Conservation (phyloP, 2,113 vertebrate genomes). For the Chionis minor region DNA sequence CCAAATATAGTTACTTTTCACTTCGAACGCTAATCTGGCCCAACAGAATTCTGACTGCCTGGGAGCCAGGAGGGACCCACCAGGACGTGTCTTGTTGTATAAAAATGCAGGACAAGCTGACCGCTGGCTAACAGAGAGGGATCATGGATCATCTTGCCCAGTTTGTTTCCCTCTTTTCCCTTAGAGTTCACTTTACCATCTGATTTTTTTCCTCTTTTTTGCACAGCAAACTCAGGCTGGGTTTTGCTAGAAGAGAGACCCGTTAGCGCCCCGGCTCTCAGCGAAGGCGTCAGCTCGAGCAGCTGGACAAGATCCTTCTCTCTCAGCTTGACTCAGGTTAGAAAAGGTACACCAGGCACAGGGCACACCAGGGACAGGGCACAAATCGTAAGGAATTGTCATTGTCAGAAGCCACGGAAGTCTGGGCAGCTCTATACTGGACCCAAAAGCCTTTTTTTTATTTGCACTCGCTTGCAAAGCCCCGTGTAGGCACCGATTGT, state of each 20-base stretch:
- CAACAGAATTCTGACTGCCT: background rate
- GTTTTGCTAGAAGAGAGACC: background rate
- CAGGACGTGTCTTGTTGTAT: accelerated
- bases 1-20: background rate
- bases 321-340: background rate
- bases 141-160: accelerated
- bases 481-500: accelerated
- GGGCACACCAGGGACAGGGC: background rate
- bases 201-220: background rate
- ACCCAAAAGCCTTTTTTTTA: background rate
- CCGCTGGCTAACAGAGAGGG: background rate
- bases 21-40: background rate
- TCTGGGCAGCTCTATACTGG: background rate
- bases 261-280: background rate
- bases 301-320: background rate
- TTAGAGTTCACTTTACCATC: background rate
- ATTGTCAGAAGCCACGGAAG: background rate
- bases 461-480: background rate
- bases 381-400: background rate
- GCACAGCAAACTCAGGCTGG: accelerated
- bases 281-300: background rate
- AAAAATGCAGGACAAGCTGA: background rate
- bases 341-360: background rate
- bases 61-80: background rate
- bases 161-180: background rate